Evolutionary conservation across 2,888 invertebrate species (phyloP).

Genomic region (Dryobotodes eremita): DNA sequence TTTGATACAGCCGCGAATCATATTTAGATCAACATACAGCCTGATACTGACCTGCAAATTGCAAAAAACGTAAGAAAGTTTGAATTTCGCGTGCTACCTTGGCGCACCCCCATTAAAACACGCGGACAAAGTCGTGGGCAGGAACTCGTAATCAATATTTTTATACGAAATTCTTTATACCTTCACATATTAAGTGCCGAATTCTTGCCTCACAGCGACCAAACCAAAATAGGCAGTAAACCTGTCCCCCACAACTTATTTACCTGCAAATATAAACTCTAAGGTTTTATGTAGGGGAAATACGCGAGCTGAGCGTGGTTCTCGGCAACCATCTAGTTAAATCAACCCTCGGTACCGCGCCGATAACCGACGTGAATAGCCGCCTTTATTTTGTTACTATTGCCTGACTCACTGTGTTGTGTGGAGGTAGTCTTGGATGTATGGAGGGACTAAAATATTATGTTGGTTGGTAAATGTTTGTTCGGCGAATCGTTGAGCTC

Average conservation of each 20-base stretch:
- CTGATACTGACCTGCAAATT: too few relatives aligned
- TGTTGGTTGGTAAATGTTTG: not conserved
- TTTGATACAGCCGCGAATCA: too few relatives aligned
- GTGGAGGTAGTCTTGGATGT: constrained; percentile 28
- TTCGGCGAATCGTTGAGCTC: too few relatives aligned
- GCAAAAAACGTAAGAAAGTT: too few relatives aligned
- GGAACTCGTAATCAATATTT: not conserved
- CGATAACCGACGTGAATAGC: constrained; percentile 69
- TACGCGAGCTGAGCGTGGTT: constrained; percentile 67
- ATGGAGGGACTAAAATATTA: not conserved
- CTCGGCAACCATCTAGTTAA: constrained; percentile 73
- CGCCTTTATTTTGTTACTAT: constrained; percentile 68
- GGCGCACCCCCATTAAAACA: too few relatives aligned
- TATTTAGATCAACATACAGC: too few relatives aligned
- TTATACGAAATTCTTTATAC: too few relatives aligned
- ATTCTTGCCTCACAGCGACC: constrained; percentile 18
- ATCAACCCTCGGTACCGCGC: constrained; percentile 67
- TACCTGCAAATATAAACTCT: constrained; percentile 58
- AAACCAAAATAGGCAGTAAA: constrained; percentile 50
- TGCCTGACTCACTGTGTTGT: constrained; percentile 64
- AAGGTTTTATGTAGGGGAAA: constrained; percentile 66
- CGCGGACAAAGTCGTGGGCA: not conserved
- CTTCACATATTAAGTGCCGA: not conserved
- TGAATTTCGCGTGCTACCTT: too few relatives aligned
- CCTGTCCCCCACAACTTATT: not conserved